Evolutionary conservation across 2,113 vertebrate species (phyloP).

Genomic region (Lathamus discolor): DNA sequence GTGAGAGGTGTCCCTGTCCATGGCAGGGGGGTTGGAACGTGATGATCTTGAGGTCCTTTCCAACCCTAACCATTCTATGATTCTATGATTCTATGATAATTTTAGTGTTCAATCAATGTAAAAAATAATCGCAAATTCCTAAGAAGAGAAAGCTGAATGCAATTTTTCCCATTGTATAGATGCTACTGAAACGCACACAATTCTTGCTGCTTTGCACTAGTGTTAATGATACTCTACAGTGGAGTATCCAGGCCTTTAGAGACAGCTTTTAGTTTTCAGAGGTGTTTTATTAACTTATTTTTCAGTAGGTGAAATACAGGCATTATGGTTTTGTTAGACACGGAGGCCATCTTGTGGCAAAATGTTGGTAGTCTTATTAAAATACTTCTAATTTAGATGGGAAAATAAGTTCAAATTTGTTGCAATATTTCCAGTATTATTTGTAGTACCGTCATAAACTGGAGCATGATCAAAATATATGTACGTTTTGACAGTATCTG

Average conservation of each 20-base stretch:
- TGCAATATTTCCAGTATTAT: not conserved
- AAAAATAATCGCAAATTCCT: not conserved
- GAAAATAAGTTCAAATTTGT: not conserved
- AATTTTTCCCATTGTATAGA: not conserved
- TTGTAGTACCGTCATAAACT: not conserved
- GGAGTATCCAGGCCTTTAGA: not conserved
- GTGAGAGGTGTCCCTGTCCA: no score
- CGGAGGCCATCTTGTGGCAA: constrained; percentile 68
- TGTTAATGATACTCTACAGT: not conserved
- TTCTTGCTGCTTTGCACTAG: not conserved
- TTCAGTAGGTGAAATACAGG: not conserved
- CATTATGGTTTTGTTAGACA: not conserved
- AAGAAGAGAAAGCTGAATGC: not conserved
- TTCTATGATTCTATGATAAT: no score
- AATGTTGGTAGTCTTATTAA: not conserved
- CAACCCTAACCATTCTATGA: no score
- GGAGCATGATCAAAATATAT: not conserved
- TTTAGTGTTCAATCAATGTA: not conserved
- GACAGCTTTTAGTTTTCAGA: not conserved
- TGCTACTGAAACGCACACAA: not conserved
- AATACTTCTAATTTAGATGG: not conserved
- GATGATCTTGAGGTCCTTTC: no score
- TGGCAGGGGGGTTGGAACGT: no score
- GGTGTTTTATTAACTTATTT: not conserved
- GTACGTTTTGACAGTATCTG: not conserved